A percentile compares a stretch with the other conserved stretches of the same genome.
phyloP scores from a whole-genome alignment of 1,140 invertebrate species.

The Teleopsis dalmanni region DNA sequence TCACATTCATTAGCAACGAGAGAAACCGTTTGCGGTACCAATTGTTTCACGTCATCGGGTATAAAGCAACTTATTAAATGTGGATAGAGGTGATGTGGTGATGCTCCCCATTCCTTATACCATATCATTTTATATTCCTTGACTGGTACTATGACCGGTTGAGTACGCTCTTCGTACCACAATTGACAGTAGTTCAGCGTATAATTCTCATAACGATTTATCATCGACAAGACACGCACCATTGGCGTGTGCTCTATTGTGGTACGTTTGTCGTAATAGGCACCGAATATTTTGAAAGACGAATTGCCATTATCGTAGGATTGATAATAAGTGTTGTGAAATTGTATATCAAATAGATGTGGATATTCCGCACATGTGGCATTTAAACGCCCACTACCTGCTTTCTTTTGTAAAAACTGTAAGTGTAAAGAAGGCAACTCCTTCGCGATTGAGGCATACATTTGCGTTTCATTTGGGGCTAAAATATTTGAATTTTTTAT shows the following conservation, averaged over 20 bases:
- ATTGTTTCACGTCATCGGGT: conserved; percentile 56
- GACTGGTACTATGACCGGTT: conserved; percentile 64
- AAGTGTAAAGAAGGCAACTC: conserved; percentile 67
- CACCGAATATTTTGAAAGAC: conserved; percentile 76
- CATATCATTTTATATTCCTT: conserved; percentile 81
- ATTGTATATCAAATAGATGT: conserved; percentile 72
- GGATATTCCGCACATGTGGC: conserved; percentile 61
- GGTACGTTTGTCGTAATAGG: conserved; percentile 73
- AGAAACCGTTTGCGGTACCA: conserved; percentile 70
- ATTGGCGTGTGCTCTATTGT: conserved; percentile 60
- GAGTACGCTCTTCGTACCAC: conserved; percentile 73
- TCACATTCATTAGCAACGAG: conserved; percentile 73
- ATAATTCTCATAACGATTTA: conserved; percentile 62
- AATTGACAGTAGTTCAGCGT: conserved; percentile 73
- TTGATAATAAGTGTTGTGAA: conserved; percentile 84
- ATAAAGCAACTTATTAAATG: conserved; percentile 77
- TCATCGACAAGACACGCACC: conserved; percentile 77
- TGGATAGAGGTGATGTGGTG: conserved; percentile 73
- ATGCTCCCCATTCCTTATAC: conserved; percentile 83
- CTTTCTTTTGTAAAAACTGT: conserved; percentile 63
- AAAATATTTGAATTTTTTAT: neutral
- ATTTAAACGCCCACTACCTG: conserved; percentile 46
- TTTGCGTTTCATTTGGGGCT: neutral
- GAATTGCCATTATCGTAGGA: conserved; percentile 64
- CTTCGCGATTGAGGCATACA: conserved; percentile 15